Evolutionary conservation across 2,888 invertebrate genomes (phyloP).

Genomic region (Saturnia japonica): DNA sequence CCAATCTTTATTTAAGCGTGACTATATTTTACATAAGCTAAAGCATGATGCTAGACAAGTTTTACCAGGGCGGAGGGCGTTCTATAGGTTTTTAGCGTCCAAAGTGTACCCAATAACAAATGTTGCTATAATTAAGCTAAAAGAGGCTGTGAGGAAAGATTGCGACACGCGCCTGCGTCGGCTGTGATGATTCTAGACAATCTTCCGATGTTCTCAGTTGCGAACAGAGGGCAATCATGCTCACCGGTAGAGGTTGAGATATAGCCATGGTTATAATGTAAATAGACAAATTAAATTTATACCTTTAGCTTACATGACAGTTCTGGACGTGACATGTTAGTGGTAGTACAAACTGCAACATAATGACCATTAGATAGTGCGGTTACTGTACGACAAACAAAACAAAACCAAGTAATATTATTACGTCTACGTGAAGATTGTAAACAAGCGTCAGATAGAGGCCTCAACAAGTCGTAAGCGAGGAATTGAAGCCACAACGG

Average conservation of each 20-base stretch:
- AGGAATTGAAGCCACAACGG: conserved; percentile 77
- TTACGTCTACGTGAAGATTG: conserved; percentile 79
- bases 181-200: conserved; percentile 59
- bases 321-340: conserved; percentile 82
- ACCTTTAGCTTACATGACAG: conserved; percentile 82
- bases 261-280: conserved; percentile 70
- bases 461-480: conserved; percentile 76
- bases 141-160: conserved; percentile 74
- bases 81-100: conserved; percentile 79
- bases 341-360: conserved; percentile 83
- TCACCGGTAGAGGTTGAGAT: conserved; percentile 54
- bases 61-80: conserved; percentile 80
- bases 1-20: conserved; percentile 81
- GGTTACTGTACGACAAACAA: conserved; percentile 82
- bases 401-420: conserved; percentile 77
- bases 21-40: conserved; percentile 82
- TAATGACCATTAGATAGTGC: conserved; percentile 82
- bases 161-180: conserved; percentile 72
- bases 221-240: conserved; percentile 70
- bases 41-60: conserved; percentile 82
- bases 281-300: conserved; percentile 79
- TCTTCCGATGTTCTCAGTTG: conserved; percentile 57
- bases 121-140: conserved; percentile 76
- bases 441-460: conserved; percentile 77
- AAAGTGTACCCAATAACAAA: conserved; percentile 81